Evolutionary conservation across 1,140 invertebrate genomes (phyloP).

Genomic region (Trialeurodes vaporariorum): DNA sequence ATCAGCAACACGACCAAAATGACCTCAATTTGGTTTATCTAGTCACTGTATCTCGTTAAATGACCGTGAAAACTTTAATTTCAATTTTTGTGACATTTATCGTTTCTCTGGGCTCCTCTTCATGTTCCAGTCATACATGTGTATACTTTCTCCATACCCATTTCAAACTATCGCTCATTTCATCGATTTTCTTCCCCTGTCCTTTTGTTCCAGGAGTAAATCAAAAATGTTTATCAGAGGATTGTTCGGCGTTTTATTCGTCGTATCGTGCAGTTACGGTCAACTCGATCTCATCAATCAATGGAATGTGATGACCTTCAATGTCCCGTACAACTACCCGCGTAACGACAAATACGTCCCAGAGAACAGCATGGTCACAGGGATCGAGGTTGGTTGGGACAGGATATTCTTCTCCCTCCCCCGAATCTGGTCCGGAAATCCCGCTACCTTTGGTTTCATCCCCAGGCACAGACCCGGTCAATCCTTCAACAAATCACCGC

Average conservation of each 20-base stretch:
- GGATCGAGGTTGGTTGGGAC: not conserved
- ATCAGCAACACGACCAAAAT: too few species aligned
- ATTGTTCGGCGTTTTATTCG: not conserved
- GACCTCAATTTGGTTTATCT: too few species aligned
- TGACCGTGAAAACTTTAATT: too few species aligned
- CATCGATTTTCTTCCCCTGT: too few species aligned
- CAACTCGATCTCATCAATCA: not conserved
- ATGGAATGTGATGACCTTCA: not conserved
- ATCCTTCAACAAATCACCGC: not conserved
- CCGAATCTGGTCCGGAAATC: not conserved
- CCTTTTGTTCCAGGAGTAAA: too few species aligned
- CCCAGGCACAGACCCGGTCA: not conserved
- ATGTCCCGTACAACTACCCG: not conserved
- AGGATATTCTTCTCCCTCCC: not conserved
- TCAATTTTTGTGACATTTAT: too few species aligned
- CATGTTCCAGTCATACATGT: too few species aligned
- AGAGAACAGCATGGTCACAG: not conserved
- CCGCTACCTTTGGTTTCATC: not conserved
- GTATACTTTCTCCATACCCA: too few species aligned
- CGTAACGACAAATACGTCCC: not conserved
- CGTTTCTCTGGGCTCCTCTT: too few species aligned
- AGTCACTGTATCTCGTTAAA: too few species aligned
- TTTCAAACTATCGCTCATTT: too few species aligned
- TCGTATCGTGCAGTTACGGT: not conserved
- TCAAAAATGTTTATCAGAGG: not conserved